phyloP scores from a whole-genome alignment of 1,140 invertebrate species.

The Plectus sambesii region DNA sequence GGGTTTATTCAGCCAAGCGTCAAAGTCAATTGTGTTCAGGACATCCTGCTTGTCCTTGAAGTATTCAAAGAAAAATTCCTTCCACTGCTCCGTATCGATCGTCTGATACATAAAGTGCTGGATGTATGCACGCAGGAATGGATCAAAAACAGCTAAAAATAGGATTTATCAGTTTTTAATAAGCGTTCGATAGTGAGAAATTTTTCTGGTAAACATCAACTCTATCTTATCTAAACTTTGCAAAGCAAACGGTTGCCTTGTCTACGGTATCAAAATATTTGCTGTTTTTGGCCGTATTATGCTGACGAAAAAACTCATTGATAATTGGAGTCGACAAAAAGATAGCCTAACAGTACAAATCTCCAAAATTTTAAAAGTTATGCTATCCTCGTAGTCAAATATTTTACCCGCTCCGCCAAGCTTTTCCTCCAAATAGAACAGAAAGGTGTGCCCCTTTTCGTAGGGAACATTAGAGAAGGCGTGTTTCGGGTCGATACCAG shows the following conservation, averaged over 20 bases:
- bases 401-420: slow-evolving; percentile 73
- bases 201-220: too few species aligned
- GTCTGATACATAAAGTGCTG: slow-evolving; percentile 69
- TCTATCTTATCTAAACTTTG: too few species aligned
- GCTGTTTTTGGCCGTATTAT: too few species aligned
- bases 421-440: slow-evolving; percentile 71
- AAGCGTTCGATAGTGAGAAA: too few species aligned
- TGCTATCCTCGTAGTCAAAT: too few species aligned
- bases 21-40: slow-evolving; percentile 62
- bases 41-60: slow-evolving; percentile 55
- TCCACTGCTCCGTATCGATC: slow-evolving; percentile 68
- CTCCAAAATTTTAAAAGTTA: too few species aligned
- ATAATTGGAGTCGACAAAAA: too few species aligned
- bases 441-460: slow-evolving; percentile 76
- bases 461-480: slow-evolving; percentile 77
- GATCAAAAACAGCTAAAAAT: slow-evolving; percentile 63
- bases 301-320: too few species aligned
- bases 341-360: too few species aligned
- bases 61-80: slow-evolving; percentile 63
- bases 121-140: slow-evolving; percentile 70
- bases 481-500: slow-evolving; percentile 75
- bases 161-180: too few species aligned
- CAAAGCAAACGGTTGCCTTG: too few species aligned
- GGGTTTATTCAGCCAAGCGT: slow-evolving; percentile 65
- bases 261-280: too few species aligned